A percentile compares a stretch with the other conserved stretches of the same genome.
phyloP scores from a whole-genome alignment of 1,140 invertebrate genomes.

The Saxidomus purpurata region DNA sequence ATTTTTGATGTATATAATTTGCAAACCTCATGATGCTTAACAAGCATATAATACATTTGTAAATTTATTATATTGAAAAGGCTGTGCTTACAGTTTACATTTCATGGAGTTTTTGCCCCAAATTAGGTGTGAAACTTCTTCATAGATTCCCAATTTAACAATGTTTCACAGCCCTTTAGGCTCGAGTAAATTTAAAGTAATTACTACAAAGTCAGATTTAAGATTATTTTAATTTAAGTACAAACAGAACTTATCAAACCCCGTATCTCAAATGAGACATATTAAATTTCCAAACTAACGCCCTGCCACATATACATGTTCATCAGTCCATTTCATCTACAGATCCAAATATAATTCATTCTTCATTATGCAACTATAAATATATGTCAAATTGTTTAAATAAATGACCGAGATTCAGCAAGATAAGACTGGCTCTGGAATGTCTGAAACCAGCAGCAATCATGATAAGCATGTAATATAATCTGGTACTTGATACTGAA shows the following conservation, averaged over 20 bases:
- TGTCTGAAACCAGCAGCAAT: not conserved
- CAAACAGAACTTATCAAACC: not conserved
- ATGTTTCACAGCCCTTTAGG: not conserved
- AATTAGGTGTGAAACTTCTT: not conserved
- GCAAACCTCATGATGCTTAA: no score
- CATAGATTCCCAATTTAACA: not conserved
- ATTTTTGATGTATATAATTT: no score
- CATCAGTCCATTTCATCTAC: constrained; percentile 1
- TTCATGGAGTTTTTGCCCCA: not conserved
- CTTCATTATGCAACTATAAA: not conserved
- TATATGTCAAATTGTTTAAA: constrained; percentile 20
- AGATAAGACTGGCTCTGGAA: not conserved
- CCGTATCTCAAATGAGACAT: not conserved
- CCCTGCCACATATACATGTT: constrained; percentile 12
- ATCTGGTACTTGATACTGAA: not conserved
- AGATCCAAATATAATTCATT: not conserved
- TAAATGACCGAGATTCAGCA: not conserved
- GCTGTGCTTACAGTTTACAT: no score
- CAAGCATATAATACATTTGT: no score
- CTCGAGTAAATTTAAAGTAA: not conserved
- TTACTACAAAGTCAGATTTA: not conserved
- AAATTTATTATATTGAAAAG: no score
- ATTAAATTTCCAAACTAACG: not conserved
- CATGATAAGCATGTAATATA: constrained; percentile 17
- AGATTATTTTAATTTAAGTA: not conserved